Conservation (phyloP, 2,797 vertebrate species). For the Rhabdomys pumilio region DNA sequence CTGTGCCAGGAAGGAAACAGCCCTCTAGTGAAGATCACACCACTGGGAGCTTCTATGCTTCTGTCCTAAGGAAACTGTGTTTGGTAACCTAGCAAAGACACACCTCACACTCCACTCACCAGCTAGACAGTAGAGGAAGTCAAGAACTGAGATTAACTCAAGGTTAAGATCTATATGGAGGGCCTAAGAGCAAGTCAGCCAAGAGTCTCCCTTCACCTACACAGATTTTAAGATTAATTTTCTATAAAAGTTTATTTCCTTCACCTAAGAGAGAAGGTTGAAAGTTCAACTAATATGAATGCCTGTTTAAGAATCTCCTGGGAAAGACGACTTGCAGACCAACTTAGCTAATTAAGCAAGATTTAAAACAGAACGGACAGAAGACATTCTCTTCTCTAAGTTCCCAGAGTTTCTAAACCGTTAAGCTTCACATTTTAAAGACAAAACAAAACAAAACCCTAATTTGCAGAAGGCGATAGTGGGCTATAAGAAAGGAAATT, state of each 20-base stretch:
- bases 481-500: neutral
- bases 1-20: neutral
- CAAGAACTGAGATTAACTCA: neutral
- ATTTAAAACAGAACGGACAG: constrained; percentile 30
- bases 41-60: neutral
- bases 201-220: neutral
- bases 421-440: constrained; percentile 39
- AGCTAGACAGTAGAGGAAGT: neutral
- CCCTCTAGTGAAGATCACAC: neutral
- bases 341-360: neutral
- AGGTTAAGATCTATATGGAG: neutral
- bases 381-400: constrained; percentile 40
- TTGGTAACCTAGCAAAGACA: neutral
- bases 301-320: constrained; percentile 30
- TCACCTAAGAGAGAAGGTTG: neutral
- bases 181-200: neutral
- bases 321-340: constrained; percentile 12
- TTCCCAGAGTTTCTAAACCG: constrained; percentile 23
- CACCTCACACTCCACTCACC: neutral
- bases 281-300: neutral
- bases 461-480: neutral
- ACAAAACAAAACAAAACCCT: neutral
- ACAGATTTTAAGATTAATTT: neutral
- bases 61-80: neutral
- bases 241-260: constrained; percentile 18